Base-by-base conservation (phyloP, 2,113 vertebrate genomes). In the Notiomystis cincta region DNA sequence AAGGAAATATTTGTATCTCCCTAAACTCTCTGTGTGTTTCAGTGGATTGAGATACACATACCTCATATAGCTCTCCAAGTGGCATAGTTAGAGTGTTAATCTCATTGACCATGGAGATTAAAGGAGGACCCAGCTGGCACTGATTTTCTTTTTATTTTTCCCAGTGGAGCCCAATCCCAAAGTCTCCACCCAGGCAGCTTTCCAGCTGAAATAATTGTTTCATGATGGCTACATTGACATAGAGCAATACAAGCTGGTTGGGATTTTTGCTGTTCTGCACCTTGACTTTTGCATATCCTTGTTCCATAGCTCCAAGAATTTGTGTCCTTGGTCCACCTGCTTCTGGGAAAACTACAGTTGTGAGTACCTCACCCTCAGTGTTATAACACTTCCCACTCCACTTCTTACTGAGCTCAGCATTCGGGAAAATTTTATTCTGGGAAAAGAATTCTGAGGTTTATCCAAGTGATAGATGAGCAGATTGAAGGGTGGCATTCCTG, bases 301-400 rank as follows among this genome's bases (percentile, higher is more conserved):
- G 11, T 87, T 94, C 96, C 72, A 38, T 90, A 98, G 97, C 98
- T 97, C 98, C 98, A 95, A 95, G 93, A 95, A 97, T 98, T 51
- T 93, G 95, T 56, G 78, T 99, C 66, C 91, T 99, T 48, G 99
- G 99, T 13, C 99, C 99, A 10, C 98, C 99, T 8, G 98, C 98
- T 93, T 98, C 99, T 12, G 99, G 99, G 58, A 98, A 98, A 87
- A 96, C 97, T 6, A 98, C 98, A 4, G 97, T 98, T 90, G 98
- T 99, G 96, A 98, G 98, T 98, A 95, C 56, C 13, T 27, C 27
- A 1, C 28, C 7, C 79, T 81, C 54, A 40, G 10, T 28, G 67
- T 23, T 38, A 15, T 25, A 9, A 22, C 14, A 28, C 42, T 69
- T 16, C 14, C 54, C 25, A 6, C 13, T 50, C 22, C 14, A 31